Evolutionary conservation across 1,140 invertebrate genomes (phyloP), one percentile per base, ranked within the genome.

Genomic region (Neodiprion virginianus): DNA sequence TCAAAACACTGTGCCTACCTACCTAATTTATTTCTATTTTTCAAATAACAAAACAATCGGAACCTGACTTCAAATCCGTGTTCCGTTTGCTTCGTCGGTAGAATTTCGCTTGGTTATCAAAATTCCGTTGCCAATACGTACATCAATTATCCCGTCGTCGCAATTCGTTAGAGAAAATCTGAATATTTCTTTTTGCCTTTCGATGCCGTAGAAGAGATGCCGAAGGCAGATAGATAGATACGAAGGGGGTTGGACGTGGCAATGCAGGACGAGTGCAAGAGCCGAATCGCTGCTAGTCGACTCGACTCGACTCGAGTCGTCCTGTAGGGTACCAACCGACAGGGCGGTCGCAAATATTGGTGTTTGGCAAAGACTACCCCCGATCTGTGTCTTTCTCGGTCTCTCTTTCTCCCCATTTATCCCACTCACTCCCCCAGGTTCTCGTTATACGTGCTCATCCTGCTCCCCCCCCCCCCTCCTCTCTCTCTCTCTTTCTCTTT

Each of bases 341-440:
- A 86, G 87, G 85, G 85, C 81, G 83, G 83, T 86, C 85, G 87
- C 87, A 89, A 88, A 89, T 89, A 88, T 89, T 89, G 84, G 85
- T 88, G 84, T 88, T 89, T 89, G 87, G 85, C 86, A 88, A 89
- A 89, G 88, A 88, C 88, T 87, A 88, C 86, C 87, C 87, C 84
- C 83, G 86, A 88, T 86, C 83, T 84, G 83, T 85, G 83, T 87
- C 84, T 83, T 86, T 88, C 82, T 85, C 81, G 82, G 79, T 83
- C 72, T 48, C 79, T 82, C 73, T 71, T 21, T 69, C 40, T 69
- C 40, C 17, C 17, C 61, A 65, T 17, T 65, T 17, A 65, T 17
- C 61, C 12, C 61, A 14, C 67, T 69, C 17, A 7, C 67, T 69
- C 21, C 21, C 23, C 12, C 21, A 23, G 12, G 5, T 69, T 69